Base-by-base conservation (phyloP, 2,888 invertebrate species). In the Drosophila rellima region DNA sequence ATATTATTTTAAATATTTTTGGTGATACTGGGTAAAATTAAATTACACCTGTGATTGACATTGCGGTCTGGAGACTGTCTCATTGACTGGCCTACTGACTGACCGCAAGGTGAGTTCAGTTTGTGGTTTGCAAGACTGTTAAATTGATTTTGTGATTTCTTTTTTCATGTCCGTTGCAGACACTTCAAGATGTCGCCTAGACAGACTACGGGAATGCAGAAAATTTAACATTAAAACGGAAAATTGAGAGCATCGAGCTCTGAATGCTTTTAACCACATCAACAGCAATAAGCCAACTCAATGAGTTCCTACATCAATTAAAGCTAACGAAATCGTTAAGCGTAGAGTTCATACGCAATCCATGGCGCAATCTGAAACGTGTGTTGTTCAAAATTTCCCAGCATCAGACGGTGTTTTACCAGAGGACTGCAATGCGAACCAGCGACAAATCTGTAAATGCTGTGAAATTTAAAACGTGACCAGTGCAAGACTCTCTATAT, bases 391-490 rank as follows among this genome's bases (percentile, higher is more conserved):
- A 66, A 50, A 29, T 56, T 26, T 35, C 1, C 18, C 37, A 29
- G 23, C 23, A 59, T 33, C 50, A 52, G 29, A 54, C 55, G n/a
- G n/a, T 3, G n/a, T 40, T 40, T 40, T 18, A 31, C 40, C 6
- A 54, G 10, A 15, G 33, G 35, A 40, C 62, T 67, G 77, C 77
- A 67, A 52, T 67, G 70, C 56, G 61, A 63, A 60, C 33, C 59
- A 39, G 70, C 70, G 70, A 44, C 60, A 70, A 77, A 74, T 67
- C 61, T 74, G 70, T 33, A 44, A 64, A 71, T 62, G 71, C 64
- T 56, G 64, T 74, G 78, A 74, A 78, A 78, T 78, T 68, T 72
- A 78, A 78, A 78, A 78, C 78, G 78, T 78, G 78, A 78, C 78
- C 72, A 66, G 20, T 40, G 61, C 40, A 26, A 20, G 44, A 3